A percentile compares a stretch with the other conserved stretches of the same genome.
Conservation (phyloP, 1,140 invertebrate species). For the Apocrypta bakeri region DNA sequence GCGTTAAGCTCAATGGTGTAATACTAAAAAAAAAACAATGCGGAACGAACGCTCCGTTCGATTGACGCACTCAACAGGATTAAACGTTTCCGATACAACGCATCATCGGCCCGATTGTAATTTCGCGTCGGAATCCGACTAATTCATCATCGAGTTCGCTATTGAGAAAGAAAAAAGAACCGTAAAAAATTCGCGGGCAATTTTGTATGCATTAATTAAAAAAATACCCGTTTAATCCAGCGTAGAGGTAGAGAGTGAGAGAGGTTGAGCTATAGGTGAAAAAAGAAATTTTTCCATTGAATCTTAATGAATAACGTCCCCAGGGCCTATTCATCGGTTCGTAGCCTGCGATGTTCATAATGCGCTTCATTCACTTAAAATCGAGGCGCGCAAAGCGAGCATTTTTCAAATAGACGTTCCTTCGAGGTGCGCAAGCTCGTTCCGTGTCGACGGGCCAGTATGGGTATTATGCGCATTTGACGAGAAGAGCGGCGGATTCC, state of each 20-base stretch:
- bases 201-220: slow-evolving; percentile 48
- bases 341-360: neutral
- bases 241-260: too few species aligned
- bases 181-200: too few species aligned
- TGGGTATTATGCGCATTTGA: slow-evolving; percentile 23
- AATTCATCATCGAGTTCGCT: too few species aligned
- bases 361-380: neutral
- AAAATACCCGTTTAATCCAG: neutral
- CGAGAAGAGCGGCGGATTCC: neutral
- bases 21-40: neutral
- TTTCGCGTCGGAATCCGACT: neutral
- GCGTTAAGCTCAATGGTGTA: too few species aligned
- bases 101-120: neutral
- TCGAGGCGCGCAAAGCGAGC: neutral
- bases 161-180: too few species aligned
- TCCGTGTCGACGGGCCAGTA: neutral
- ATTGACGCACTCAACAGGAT: neutral
- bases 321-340: neutral
- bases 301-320: slow-evolving; percentile 28
- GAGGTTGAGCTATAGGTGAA: neutral
- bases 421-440: neutral
- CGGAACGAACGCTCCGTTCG: neutral
- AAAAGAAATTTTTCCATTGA: slow-evolving; percentile 28
- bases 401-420: neutral
- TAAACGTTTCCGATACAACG: neutral